phyloP scores from a whole-genome alignment of 37 sponge, comb jelly and placozoan genomes.

The Chondrilla cf. caribensis region DNA sequence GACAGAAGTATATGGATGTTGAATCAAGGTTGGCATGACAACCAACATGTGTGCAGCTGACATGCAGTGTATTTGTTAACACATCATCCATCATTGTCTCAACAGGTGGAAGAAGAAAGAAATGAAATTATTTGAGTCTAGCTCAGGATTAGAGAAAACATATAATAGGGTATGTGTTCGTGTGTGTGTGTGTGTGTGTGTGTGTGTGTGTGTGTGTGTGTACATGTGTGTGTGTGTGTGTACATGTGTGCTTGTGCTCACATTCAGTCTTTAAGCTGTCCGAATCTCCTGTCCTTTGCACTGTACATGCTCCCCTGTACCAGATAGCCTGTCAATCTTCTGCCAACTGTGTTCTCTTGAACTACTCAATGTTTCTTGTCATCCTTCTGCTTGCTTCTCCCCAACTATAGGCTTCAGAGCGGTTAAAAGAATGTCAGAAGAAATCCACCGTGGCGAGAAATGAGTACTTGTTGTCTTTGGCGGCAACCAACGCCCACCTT shows the following conservation, averaged over 20 bases:
- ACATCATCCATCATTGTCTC: too few relatives aligned
- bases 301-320: too few relatives aligned
- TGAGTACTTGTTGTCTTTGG: conserved; percentile 69
- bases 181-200: not conserved
- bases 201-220: not conserved
- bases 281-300: too few relatives aligned
- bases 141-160: conserved; percentile 49
- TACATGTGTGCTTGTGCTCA: too few relatives aligned
- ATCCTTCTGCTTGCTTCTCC: not conserved
- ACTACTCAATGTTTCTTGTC: too few relatives aligned
- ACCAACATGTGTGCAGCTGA: too few relatives aligned
- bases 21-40: conserved; percentile 46
- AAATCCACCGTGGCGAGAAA: conserved; percentile 64
- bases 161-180: conserved; percentile 19
- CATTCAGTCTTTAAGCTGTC: too few relatives aligned
- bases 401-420: conserved; percentile 29
- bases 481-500: conserved; percentile 57
- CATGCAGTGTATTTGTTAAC: not conserved
- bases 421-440: conserved; percentile 72
- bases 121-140: conserved; percentile 58
- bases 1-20: conserved; percentile 59
- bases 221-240: too few relatives aligned
- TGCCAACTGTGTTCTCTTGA: too few relatives aligned
- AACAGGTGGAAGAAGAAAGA: conserved; percentile 49
- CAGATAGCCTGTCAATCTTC: too few relatives aligned